Evolutionary conservation across 2,888 invertebrate species (phyloP), one percentile per base, ranked within the genome.

Genomic region (Seira sanloemensis): DNA sequence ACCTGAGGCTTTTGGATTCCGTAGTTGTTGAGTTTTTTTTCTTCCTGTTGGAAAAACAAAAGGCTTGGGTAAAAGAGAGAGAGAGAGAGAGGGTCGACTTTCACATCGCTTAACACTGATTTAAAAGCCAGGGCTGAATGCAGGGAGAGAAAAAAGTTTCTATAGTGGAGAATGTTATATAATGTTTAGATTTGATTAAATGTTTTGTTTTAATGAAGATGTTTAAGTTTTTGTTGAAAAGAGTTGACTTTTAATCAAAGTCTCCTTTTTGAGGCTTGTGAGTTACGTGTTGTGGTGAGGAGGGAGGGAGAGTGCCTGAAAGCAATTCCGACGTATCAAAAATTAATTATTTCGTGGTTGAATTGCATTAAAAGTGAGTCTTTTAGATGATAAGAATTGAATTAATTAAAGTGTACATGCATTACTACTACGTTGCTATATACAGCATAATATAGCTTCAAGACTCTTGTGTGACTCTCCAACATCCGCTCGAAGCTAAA

Each of bases 1-100:
- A 88, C 88, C 88, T 88, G 88, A 78, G 66, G 69, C 78, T 80
- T n/a, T n/a, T 83, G 16, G 26, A 62, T 62, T 62, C 62, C 62
- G 21, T 62, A 62, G 21, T 62, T 16, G 50, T 50, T 50, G 50
- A 50, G 50, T 50, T 50, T 50, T 50, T 37, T 37, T 37, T 50
- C n/a, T n/a, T n/a, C n/a, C n/a, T n/a, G n/a, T 62, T 62, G 62
- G 23, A 23, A 62, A 62, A 62, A 62, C 62, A 62, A 62, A 23
- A n/a, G n/a, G 62, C 62, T 62, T 7, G 12, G 21, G n/a, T 62
- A 23, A 62, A 62, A 62, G 23, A 50, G 12, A 37, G 37, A 50
- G 12, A 37, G 37, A 58, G 16, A 18, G 16, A 50, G 50, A 50
- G 50, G 50, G 62, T 23, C 19, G 21, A n/a, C 62, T 62, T 62